Evolutionary conservation across 2,113 vertebrate genomes (phyloP).

Genomic region (Ceyx melanurus): DNA sequence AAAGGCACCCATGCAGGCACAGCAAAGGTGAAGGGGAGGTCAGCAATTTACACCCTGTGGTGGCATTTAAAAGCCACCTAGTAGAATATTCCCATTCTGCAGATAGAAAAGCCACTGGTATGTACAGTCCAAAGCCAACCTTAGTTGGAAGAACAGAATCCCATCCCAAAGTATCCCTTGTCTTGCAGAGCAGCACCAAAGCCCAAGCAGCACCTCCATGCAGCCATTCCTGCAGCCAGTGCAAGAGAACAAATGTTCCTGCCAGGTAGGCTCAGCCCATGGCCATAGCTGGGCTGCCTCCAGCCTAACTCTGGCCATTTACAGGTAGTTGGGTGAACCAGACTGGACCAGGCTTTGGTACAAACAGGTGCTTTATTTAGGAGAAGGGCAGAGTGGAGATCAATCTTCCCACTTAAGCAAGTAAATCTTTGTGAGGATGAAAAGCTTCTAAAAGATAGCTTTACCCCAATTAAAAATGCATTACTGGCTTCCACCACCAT

Average conservation of each 20-base stretch:
- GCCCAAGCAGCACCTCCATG: background rate
- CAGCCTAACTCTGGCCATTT: background rate
- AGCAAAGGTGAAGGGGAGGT: background rate
- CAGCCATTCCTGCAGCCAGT: fast-evolving
- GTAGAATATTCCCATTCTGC: background rate
- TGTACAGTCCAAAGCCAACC: background rate
- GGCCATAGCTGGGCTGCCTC: background rate
- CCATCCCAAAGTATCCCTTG: background rate
- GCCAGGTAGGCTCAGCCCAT: background rate
- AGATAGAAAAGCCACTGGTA: background rate
- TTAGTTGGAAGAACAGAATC: background rate
- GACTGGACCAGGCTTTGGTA: background rate
- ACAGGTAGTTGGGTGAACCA: background rate
- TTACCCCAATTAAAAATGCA: background rate
- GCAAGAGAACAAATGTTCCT: background rate
- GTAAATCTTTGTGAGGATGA: background rate
- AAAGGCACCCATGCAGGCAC: background rate
- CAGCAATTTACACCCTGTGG: background rate
- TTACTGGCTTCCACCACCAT: background rate
- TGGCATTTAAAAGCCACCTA: background rate
- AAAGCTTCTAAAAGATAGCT: background rate
- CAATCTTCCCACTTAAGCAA: background rate
- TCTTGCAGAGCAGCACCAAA: background rate
- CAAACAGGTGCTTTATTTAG: background rate
- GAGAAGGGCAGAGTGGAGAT: background rate